A percentile compares a stretch with the other conserved stretches of the same genome.
phyloP scores from a whole-genome alignment of 2,113 vertebrate genomes.

The Rhea americana region DNA sequence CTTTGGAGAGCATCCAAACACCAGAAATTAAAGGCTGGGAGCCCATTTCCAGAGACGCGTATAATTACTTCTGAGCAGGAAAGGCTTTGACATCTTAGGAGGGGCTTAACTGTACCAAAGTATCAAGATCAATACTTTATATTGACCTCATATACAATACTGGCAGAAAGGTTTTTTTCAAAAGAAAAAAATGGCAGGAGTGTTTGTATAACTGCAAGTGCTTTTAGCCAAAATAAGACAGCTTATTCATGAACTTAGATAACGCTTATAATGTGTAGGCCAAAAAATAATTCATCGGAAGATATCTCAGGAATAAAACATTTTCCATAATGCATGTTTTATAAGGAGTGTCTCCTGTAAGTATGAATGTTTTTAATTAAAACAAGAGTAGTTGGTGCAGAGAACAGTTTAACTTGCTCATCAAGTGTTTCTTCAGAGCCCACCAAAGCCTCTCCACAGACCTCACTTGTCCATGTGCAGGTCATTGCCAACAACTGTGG shows the following conservation, averaged over 20 bases:
- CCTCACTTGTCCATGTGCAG: neutral
- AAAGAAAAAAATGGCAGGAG: neutral
- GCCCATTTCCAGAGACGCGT: neutral
- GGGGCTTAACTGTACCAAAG: neutral
- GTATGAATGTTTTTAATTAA: neutral
- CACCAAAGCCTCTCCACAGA: neutral
- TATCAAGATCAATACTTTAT: neutral
- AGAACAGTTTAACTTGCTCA: neutral
- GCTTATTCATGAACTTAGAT: neutral
- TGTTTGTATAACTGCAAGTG: neutral
- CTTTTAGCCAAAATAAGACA: neutral
- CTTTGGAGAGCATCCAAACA: neutral
- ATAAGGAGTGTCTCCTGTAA: neutral
- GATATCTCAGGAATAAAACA: neutral
- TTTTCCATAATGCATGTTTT: neutral
- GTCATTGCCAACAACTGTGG: neutral
- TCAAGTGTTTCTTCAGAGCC: neutral
- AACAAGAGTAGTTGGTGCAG: neutral
- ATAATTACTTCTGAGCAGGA: neutral
- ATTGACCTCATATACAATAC: too few relatives aligned
- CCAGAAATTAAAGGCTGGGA: neutral
- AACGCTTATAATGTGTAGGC: neutral
- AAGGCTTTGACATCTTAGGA: neutral
- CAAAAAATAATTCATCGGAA: neutral
- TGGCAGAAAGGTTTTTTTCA: accelerated